Percentiles rank a stretch among this genome's conserved stretches.
Evolutionary conservation across 92 coral and sea anemone genomes (phyloP).

Genomic region (Epizoanthus fatuus): DNA sequence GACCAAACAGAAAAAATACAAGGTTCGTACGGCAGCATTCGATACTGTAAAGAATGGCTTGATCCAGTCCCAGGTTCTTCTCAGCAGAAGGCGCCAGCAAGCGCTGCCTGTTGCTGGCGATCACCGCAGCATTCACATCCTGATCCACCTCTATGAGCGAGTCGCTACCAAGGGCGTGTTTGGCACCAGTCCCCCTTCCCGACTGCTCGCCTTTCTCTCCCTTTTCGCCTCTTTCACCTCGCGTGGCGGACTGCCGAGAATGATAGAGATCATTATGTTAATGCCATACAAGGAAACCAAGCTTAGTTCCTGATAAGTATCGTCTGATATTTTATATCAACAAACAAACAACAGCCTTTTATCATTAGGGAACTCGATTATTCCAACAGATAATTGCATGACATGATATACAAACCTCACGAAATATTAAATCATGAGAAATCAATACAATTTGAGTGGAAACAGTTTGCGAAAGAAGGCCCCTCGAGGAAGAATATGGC

Average conservation of each 20-base stretch:
- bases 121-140: slow-evolving; percentile 56
- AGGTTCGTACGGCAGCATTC: slow-evolving; percentile 86
- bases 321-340: too few relatives aligned
- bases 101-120: slow-evolving; percentile 72
- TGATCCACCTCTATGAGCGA: slow-evolving; percentile 71
- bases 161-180: slow-evolving; percentile 70
- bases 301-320: too few relatives aligned
- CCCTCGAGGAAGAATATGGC: too few relatives aligned
- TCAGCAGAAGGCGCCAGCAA: slow-evolving; percentile 77
- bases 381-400: too few relatives aligned
- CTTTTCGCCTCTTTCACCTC: slow-evolving; percentile 71
- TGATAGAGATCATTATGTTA: background rate
- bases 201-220: slow-evolving; percentile 85
- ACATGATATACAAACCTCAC: too few relatives aligned
- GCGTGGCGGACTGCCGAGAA: slow-evolving; percentile 84
- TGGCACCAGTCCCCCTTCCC: slow-evolving; percentile 68
- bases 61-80: slow-evolving; percentile 93
- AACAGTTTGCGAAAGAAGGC: too few relatives aligned
- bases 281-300: too few relatives aligned
- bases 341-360: too few relatives aligned
- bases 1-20: background rate
- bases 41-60: slow-evolving; percentile 94
- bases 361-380: too few relatives aligned
- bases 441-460: too few relatives aligned
- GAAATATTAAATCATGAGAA: too few relatives aligned